phyloP scores from a whole-genome alignment of 2,113 vertebrate species.

The Gasterosteus nipponicus region DNA sequence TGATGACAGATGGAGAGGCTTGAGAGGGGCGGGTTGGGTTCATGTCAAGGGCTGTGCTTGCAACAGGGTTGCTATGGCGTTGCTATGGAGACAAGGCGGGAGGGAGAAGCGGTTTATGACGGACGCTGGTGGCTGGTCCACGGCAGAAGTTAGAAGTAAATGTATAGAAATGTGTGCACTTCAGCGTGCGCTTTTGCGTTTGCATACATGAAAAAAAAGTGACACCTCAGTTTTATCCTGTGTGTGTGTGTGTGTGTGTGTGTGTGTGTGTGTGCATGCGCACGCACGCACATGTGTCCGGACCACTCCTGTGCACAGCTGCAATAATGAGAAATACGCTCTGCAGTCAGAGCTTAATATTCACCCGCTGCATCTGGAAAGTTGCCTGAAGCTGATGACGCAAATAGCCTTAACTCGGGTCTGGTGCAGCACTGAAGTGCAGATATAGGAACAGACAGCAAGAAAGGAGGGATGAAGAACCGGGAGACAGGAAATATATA shows the following conservation, averaged over 20 bases:
- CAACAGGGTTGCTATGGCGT: conserved; percentile 50
- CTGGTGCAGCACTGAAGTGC: conserved; percentile 40
- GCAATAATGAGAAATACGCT: conserved; percentile 36
- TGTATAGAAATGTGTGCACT: background rate
- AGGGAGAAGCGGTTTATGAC: conserved; percentile 49
- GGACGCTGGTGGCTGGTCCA: conserved; percentile 42
- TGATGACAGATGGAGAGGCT: conserved; percentile 63
- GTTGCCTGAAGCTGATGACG: conserved; percentile 54
- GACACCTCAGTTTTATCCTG: conserved; percentile 8
- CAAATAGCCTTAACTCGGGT: conserved; percentile 50
- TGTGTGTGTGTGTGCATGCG: background rate
- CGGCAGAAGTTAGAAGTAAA: conserved; percentile 41
- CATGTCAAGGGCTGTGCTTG: conserved; percentile 63
- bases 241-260: conserved; percentile 15
- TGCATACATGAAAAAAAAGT: conserved; percentile 16
- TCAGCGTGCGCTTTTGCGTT: background rate
- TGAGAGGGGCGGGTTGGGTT: conserved; percentile 55
- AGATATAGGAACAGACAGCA: conserved; percentile 37
- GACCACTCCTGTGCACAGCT: conserved; percentile 19
- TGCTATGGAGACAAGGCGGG: conserved; percentile 65
- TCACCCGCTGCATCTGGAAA: conserved; percentile 19
- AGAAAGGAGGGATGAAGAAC: conserved; percentile 23
- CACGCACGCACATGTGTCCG: background rate
- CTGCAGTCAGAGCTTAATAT: conserved; percentile 47
- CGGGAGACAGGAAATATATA: conserved; percentile 6